Conservation (phyloP, 2,113 vertebrate genomes). For the Crotalus horridus region DNA sequence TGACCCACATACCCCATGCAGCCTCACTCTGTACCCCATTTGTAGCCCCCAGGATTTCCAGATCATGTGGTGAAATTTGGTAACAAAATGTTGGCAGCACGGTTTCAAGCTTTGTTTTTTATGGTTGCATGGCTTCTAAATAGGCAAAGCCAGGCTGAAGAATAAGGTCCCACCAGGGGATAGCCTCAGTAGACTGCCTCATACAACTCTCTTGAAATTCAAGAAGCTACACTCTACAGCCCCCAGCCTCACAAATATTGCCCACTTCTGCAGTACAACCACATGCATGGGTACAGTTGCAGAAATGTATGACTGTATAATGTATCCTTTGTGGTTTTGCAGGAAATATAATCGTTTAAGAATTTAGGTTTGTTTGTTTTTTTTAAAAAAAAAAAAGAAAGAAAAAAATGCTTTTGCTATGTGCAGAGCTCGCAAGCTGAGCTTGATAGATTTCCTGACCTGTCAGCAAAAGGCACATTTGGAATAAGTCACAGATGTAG, state of each 20-base stretch:
- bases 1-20: neutral
- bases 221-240: neutral
- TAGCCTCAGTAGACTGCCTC: neutral
- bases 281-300: neutral
- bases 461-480: constrained; percentile 11
- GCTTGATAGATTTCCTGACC: neutral
- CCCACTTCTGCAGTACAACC: neutral
- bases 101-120: neutral
- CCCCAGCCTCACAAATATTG: neutral
- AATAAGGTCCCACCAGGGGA: neutral
- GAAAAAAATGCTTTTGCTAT: neutral
- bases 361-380: neutral
- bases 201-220: neutral
- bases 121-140: neutral
- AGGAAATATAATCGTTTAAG: neutral
- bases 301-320: neutral
- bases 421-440: neutral
- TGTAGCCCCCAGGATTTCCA: neutral
- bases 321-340: neutral
- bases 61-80: neutral
- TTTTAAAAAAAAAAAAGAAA: no score
- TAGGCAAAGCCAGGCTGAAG: neutral
- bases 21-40: neutral
- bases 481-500: constrained; percentile 11
- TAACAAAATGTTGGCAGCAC: neutral